Conservation (phyloP, 2,888 invertebrate genomes). For the Exephanes ischioxanthus region DNA sequence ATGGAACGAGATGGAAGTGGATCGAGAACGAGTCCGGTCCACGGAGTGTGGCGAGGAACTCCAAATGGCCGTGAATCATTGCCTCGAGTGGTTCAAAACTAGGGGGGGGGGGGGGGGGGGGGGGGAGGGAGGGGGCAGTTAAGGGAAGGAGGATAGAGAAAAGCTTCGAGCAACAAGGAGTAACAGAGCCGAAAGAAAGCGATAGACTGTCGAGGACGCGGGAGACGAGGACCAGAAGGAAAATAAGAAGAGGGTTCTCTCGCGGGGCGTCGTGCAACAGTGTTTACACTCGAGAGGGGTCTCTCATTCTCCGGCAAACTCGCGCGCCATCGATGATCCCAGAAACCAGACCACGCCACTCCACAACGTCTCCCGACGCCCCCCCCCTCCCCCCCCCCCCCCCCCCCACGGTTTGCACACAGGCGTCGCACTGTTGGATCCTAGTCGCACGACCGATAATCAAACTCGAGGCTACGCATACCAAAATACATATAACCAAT, state of each 20-base stretch:
- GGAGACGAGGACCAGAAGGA: constrained; percentile 44
- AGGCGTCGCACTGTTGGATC: constrained; percentile 57
- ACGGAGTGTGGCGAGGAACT: constrained; percentile 61
- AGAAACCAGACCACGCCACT: constrained; percentile 76
- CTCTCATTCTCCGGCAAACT: constrained; percentile 54
- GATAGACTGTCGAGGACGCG: constrained; percentile 32
- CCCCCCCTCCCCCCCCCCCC: constrained; percentile 19
- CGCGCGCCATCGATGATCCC: constrained; percentile 75
- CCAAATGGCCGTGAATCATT: constrained; percentile 73
- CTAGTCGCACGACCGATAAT: constrained; percentile 51
- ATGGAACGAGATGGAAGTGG: constrained; percentile 45
- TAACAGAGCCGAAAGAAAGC: constrained; percentile 53
- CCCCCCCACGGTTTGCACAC: constrained; percentile 53
- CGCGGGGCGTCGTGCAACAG: constrained; percentile 65
- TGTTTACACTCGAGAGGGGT: constrained; percentile 63
- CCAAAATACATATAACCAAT: constrained; percentile 23
- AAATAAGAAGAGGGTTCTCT: constrained; percentile 57
- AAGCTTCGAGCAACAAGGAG: constrained; percentile 61
- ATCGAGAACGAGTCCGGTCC: constrained; percentile 62
- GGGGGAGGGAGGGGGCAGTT: constrained; percentile 50
- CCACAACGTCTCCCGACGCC: constrained; percentile 32
- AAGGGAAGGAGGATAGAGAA: constrained; percentile 57
- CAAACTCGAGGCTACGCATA: constrained; percentile 29
- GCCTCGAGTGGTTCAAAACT: constrained; percentile 72
- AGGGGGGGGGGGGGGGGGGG: neutral